Base-by-base conservation (phyloP, 2,113 vertebrate genomes). In the Neolamprologus tretocephalus region DNA sequence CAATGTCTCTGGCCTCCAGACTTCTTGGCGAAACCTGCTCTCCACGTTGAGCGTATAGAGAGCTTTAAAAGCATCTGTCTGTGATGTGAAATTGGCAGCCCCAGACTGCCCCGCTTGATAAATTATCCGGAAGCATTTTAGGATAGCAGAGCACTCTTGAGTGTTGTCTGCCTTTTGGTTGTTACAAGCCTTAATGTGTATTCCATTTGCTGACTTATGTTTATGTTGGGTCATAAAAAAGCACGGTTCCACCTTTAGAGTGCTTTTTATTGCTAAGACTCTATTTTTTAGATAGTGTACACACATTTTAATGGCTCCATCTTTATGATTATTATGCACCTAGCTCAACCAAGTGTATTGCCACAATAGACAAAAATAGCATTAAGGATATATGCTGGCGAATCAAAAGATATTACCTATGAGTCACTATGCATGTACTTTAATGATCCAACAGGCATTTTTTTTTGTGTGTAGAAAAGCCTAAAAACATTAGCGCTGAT, bases 61-160 rank as follows among this genome's bases (percentile, higher is more conserved):
- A 86, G 89, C 75, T 89, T 83, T 86, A 83, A 85, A 3, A 14
- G 82, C 86, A 12, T 61, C 12, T n/a, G 45, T n/a, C 33, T 78
- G 71, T 54, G 68, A 87, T 84, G 75, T 73, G 40, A 53, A 90
- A 85, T 84, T 88, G 89, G 82, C 87, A 87, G 86, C 63, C 31
- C 2, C 40, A 80, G 58, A 83, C 21, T 14, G 51, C 23, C 7
- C 8, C 3, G 17, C 80, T 86, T 88, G 79, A 91, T 84, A 45
- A 93, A 89, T 90, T 66, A 85, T 88, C 86, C 71, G n/a, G 31
- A 88, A 83, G 42, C 58, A 37, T 87, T 89, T 90, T 75, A 53
- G 83, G 73, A 82, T 58, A 75, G 26, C 79, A 23, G 31, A 57
- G 57, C 55, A 78, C 71, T 78, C 71, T 49, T 78, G 71, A 84